A percentile compares a stretch with the other conserved stretches of the same genome.
Evolutionary conservation across 2,113 vertebrate species (phyloP).

Genomic region (Chaetura pelagica): DNA sequence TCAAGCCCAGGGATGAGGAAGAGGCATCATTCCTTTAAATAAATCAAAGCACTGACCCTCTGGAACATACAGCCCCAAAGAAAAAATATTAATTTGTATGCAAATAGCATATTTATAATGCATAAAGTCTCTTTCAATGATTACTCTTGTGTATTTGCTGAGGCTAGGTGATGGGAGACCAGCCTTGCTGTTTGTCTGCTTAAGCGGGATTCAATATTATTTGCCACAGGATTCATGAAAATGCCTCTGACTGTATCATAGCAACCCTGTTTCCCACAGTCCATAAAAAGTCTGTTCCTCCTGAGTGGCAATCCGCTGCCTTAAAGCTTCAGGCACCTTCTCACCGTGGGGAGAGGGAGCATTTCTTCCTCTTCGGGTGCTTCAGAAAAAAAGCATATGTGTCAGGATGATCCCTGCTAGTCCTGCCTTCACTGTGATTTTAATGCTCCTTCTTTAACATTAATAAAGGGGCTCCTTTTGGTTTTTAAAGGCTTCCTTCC

Average conservation of each 20-base stretch:
- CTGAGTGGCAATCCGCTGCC: neutral
- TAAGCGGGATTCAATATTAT: slow-evolving; percentile 53
- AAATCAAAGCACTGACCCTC: neutral
- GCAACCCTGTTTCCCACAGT: slow-evolving; percentile 63
- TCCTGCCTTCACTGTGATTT: rapidly evolving
- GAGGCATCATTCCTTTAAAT: neutral
- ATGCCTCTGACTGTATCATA: slow-evolving; percentile 75
- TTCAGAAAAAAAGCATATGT: neutral
- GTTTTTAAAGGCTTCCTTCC: neutral
- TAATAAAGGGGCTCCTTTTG: neutral
- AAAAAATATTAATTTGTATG: neutral
- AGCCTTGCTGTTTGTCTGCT: slow-evolving; percentile 45
- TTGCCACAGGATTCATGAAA: slow-evolving; percentile 67
- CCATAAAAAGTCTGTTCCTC: slow-evolving; percentile 34
- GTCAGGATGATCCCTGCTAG: neutral
- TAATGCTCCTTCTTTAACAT: neutral
- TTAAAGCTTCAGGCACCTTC: neutral
- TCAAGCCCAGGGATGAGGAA: neutral
- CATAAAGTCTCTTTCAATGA: neutral
- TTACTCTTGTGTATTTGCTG: neutral
- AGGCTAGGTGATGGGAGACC: slow-evolving; percentile 33
- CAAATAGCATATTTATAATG: neutral
- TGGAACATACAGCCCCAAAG: neutral
- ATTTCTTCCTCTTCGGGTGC: neutral
- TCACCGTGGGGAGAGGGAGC: neutral